phyloP scores from a whole-genome alignment of 2,888 invertebrate genomes.

The Coelopa pilipes region DNA sequence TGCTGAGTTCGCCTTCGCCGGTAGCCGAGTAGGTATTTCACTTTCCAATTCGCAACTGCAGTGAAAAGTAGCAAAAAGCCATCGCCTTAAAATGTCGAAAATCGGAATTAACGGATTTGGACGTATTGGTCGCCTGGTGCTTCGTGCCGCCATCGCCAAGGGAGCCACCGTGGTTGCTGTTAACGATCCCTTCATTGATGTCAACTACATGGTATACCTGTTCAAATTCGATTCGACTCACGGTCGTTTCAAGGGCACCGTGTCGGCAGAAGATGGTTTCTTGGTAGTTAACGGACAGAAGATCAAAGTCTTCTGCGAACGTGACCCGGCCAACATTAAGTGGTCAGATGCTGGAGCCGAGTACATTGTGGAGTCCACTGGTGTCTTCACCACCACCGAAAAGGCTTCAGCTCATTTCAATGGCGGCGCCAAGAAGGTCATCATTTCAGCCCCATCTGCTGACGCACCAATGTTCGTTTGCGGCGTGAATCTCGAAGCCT shows the following conservation, averaged over 20 bases:
- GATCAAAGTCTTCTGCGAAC: conserved; percentile 72
- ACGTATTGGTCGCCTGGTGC: conserved; percentile 85
- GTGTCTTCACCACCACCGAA: conserved; percentile 96
- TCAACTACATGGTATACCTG: conserved; percentile 99
- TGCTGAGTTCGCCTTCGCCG: background rate
- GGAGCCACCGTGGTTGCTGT: conserved; percentile 90
- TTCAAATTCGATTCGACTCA: conserved; percentile 99
- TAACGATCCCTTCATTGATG: conserved; percentile 97
- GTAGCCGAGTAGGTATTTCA: background rate
- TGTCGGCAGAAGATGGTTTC: conserved; percentile 79
- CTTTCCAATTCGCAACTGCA: conserved; percentile 5
- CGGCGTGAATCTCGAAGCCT: conserved; percentile 94
- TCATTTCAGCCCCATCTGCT: conserved; percentile 98
- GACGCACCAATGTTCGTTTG: conserved; percentile 99
- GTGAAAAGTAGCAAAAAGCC: background rate
- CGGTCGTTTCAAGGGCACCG: conserved; percentile 93
- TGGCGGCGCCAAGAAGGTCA: conserved; percentile 96
- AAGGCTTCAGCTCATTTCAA: conserved; percentile 92
- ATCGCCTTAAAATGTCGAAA: conserved; percentile 74
- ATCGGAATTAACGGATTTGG: conserved; percentile 98
- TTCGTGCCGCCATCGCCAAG: conserved; percentile 70
- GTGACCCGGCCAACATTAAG: conserved; percentile 61
- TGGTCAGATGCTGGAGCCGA: conserved; percentile 83
- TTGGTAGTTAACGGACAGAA: conserved; percentile 90
- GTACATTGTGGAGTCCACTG: conserved; percentile 98